Evolutionary conservation across 23 tunicate genomes (phyloP).

Genomic region (Styela plicata): DNA sequence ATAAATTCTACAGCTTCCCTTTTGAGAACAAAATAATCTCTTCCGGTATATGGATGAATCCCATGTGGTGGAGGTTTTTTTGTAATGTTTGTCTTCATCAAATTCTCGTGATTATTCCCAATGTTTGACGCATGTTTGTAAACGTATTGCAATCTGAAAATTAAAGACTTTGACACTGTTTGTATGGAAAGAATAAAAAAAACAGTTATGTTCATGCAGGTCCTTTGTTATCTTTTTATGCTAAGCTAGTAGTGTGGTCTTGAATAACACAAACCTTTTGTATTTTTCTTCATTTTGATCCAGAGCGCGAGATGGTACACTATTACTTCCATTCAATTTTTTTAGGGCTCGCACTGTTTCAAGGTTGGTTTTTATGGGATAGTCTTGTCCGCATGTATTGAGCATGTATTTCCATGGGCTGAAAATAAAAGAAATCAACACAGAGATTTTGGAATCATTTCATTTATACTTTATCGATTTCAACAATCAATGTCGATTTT

Average conservation of each 20-base stretch:
- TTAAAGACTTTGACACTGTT: neutral
- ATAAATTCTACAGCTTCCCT: conserved; percentile 68
- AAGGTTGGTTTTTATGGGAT: conserved; percentile 72
- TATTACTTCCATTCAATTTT: conserved; percentile 52
- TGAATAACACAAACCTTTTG: too few relatives aligned
- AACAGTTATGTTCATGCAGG: neutral
- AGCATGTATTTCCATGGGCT: conserved; percentile 80
- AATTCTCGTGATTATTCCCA: conserved; percentile 1
- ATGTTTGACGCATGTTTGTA: conserved; percentile 24
- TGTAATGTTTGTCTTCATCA: conserved; percentile 19
- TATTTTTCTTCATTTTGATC: neutral
- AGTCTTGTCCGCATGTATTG: conserved; percentile 84
- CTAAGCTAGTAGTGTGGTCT: too few relatives aligned
- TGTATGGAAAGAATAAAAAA: too few relatives aligned
- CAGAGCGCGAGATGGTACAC: neutral
- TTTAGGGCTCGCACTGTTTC: conserved; percentile 53
- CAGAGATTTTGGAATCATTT: too few relatives aligned
- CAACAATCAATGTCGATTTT: too few relatives aligned
- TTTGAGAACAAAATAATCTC: conserved; percentile 58
- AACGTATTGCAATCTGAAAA: conserved; percentile 44
- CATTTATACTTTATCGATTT: too few relatives aligned
- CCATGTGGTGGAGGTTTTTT: conserved; percentile 54
- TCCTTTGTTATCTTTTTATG: neutral
- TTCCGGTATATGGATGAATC: conserved; percentile 64
- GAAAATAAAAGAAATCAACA: neutral